Percentiles rank a stretch among this genome's conserved stretches.
These are phyloP conservation scores for Umimayanthus chanpuru DNA, from an alignment of 92 coral and sea anemone species.

Conservation along the genomic window DNA sequence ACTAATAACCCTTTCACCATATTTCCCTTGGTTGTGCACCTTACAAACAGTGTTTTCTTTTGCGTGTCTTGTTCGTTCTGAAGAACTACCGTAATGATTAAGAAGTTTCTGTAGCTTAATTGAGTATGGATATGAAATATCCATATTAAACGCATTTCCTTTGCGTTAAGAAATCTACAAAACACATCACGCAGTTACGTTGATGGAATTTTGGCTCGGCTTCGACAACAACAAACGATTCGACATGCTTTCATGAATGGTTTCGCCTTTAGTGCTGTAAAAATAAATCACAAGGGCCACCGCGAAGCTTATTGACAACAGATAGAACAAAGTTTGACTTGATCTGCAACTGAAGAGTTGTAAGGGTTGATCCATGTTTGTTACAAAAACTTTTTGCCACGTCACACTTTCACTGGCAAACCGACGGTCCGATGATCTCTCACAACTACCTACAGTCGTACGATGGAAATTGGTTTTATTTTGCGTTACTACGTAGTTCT, in stretches of 20 bases:
- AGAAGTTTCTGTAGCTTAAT: conserved; percentile 32
- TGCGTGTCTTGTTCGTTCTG: not conserved
- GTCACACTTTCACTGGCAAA: not conserved
- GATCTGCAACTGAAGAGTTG: not conserved
- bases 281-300: conserved; percentile 3
- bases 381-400: not conserved
- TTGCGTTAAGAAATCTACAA: conserved; percentile 36
- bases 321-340: not conserved
- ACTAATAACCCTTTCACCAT: conserved; percentile 35
- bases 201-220: not conserved
- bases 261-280: not conserved
- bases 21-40: conserved; percentile 18
- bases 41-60: not conserved
- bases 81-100: not conserved
- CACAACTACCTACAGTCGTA: not conserved
- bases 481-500: not conserved
- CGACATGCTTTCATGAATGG: not conserved
- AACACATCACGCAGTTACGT: conserved; percentile 7
- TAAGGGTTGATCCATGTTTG: not conserved
- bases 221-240: not conserved
- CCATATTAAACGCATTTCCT: not conserved
- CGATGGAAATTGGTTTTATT: conserved; percentile 44
- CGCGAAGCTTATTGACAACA: not conserved
- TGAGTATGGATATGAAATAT: conserved; percentile 23
- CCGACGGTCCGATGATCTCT: not conserved